Percentiles rank a stretch among this genome's conserved stretches.
phyloP scores from a whole-genome alignment of 2,888 invertebrate species.

The Merodon equestris region DNA sequence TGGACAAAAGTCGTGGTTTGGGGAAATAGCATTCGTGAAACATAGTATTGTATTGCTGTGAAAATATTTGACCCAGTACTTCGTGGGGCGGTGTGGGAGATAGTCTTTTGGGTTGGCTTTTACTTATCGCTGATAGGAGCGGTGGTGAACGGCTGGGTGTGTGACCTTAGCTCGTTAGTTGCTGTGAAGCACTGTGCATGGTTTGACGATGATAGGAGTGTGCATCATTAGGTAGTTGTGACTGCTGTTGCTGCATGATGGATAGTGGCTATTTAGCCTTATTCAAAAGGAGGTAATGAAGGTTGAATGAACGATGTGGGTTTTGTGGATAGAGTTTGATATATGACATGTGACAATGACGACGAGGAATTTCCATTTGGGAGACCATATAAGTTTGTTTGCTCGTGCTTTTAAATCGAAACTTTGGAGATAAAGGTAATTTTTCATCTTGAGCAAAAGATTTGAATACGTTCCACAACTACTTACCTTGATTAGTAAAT shows the following conservation, averaged over 20 bases:
- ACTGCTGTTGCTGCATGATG: background rate
- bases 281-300: background rate
- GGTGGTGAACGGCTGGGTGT: constrained; percentile 12
- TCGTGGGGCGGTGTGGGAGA: constrained; percentile 35
- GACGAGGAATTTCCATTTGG: too few species aligned
- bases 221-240: constrained; percentile 17
- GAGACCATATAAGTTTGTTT: too few species aligned
- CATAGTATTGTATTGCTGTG: constrained; percentile 37
- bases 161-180: constrained; percentile 46
- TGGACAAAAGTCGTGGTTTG: constrained; percentile 36
- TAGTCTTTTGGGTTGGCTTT: constrained; percentile 17
- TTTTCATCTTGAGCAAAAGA: too few species aligned
- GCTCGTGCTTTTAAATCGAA: too few species aligned
- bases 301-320: background rate
- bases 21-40: constrained; percentile 30
- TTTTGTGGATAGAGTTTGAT: too few species aligned
- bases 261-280: too few species aligned
- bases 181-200: background rate
- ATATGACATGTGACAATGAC: too few species aligned
- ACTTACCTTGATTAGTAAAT: too few species aligned
- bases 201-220: background rate
- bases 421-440: too few species aligned
- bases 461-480: too few species aligned
- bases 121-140: constrained; percentile 14
- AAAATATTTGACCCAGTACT: constrained; percentile 60